These are phyloP conservation scores for Eclectus roratus DNA, from an alignment of 2,113 vertebrate species.

Conservation along the genomic window DNA sequence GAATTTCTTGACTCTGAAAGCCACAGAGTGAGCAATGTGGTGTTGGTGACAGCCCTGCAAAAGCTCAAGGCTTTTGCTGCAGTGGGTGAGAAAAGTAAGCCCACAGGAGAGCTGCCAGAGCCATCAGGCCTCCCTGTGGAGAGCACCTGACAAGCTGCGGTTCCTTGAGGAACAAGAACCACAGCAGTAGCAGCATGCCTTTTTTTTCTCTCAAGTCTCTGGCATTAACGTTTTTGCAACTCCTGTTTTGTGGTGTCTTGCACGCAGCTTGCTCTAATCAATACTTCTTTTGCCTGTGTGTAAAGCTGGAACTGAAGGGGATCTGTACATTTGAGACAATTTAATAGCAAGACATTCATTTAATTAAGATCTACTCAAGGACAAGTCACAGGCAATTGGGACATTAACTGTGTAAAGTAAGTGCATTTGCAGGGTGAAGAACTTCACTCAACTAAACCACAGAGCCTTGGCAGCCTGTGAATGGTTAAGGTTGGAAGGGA, in stretches of 20 bases:
- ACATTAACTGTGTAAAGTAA: neutral
- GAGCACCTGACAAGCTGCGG: neutral
- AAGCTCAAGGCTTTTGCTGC: neutral
- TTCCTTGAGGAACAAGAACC: neutral
- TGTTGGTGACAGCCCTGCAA: neutral
- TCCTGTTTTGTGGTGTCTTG: neutral
- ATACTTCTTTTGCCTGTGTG: neutral
- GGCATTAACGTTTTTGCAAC: neutral
- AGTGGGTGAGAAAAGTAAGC: neutral
- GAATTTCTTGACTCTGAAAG: neutral
- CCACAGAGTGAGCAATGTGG: neutral
- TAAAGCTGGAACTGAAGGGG: neutral
- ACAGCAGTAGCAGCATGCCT: accelerated
- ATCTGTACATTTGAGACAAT: neutral
- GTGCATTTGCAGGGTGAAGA: neutral
- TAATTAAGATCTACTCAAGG: neutral
- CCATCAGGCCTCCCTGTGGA: neutral
- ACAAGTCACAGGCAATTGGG: neutral
- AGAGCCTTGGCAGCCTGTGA: neutral
- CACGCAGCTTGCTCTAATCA: neutral
- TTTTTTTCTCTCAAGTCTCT: neutral
- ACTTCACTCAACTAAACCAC: neutral
- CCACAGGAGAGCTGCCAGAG: neutral
- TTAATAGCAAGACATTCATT: neutral
- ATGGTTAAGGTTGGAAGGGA: neutral